Base-by-base conservation (phyloP, 2,888 invertebrate genomes). In the Seira sanloemensis region DNA sequence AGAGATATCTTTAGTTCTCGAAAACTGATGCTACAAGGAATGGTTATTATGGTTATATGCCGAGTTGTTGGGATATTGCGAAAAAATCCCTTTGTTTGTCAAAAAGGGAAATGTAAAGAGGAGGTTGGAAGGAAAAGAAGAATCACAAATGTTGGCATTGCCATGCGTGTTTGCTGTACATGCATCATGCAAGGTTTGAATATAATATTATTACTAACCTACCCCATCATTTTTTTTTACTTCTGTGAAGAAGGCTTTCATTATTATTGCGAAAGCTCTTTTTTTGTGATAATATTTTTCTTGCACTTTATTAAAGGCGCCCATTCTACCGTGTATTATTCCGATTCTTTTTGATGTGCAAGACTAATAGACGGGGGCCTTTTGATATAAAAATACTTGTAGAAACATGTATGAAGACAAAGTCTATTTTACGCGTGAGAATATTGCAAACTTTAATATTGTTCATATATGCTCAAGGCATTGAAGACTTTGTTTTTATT, bases 181-280 rank as follows among this genome's bases (percentile, higher is more conserved):
- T 73, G 12, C 26, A 37, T 37, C 37, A 27, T 69, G 25, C 24
- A 19, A 19, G 37, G 26, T 4, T 12, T 37, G 26, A 46, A 19
- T 67, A 4, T n/a, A 1, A 19, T 74, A 66, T 65, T 5, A 37
- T 81, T 76, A n/a, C 76, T 81, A 81, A 81, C 81, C 81, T 81
- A 71, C 81, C 81, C 74, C 81, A 81, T 26, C 37, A 18, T 65
- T 37, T 37, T 27, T 37, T 37, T 12, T 37, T 9, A 12, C 12
- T 37, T n/a, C n/a, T n/a, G n/a, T n/a, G n/a, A n/a, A n/a, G n/a
- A n/a, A n/a, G n/a, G n/a, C n/a, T n/a, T n/a, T n/a, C n/a, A n/a
- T n/a, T n/a, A n/a, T n/a, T n/a, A n/a, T n/a, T n/a, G n/a, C n/a
- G n/a, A n/a, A n/a, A n/a, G 37, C 12, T 37, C 12, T 12, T 9